Conservation (phyloP, 2,113 vertebrate species). For the Chlorodrepanis virens region DNA sequence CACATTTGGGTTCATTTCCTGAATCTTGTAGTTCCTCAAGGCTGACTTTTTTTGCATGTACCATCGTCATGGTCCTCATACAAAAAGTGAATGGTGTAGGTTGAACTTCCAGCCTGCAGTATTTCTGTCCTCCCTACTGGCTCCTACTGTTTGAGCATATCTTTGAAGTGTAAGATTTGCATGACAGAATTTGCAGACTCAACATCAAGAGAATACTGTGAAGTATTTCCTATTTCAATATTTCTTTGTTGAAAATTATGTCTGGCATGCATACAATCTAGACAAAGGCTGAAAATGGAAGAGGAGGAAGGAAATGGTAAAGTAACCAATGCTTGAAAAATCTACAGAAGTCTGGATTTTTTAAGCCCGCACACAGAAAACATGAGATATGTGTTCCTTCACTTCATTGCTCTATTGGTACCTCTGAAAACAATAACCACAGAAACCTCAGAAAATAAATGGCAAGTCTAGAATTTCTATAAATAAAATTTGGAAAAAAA, state of each 20-base stretch:
- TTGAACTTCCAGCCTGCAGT: neutral
- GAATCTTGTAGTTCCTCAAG: neutral
- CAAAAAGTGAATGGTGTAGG: neutral
- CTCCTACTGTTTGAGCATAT: neutral
- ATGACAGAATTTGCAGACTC: neutral
- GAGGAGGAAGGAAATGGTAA: constrained; percentile 35
- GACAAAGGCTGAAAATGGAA: constrained; percentile 12
- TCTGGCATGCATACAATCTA: constrained; percentile 17
- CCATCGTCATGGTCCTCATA: neutral
- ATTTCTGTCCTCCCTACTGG: neutral
- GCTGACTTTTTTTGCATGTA: neutral
- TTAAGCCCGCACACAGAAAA: neutral
- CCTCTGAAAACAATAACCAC: constrained; percentile 1
- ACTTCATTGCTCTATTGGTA: neutral
- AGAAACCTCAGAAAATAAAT: constrained; percentile 39
- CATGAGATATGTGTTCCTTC: neutral
- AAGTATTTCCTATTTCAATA: constrained; percentile 26
- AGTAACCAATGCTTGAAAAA: constrained; percentile 30
- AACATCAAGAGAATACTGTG: neutral
- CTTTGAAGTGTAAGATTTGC: neutral
- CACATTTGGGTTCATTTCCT: neutral
- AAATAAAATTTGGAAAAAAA: neutral
- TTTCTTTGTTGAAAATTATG: constrained; percentile 32
- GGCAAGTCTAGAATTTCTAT: neutral
- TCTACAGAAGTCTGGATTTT: constrained; percentile 40